Evolutionary conservation across 2,888 invertebrate genomes (phyloP).

Genomic region (Lymantria monacha): DNA sequence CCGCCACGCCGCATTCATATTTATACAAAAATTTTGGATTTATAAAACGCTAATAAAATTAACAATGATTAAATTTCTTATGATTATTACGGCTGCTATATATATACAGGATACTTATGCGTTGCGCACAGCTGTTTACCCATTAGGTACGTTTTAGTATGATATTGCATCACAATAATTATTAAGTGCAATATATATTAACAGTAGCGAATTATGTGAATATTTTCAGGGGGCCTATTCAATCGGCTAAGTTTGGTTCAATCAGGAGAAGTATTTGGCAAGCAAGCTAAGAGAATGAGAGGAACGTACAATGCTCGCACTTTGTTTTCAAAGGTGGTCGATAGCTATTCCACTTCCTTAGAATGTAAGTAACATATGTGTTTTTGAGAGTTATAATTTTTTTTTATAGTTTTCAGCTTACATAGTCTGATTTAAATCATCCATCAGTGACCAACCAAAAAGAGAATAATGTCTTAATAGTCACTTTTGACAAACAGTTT

Average conservation of each 20-base stretch:
- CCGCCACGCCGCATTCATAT: slow-evolving; percentile 53
- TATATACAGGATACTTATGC: slow-evolving; percentile 24
- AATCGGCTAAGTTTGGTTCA: slow-evolving; percentile 46
- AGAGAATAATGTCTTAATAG: no score
- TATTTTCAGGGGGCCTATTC: slow-evolving; percentile 76
- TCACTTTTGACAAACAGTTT: no score
- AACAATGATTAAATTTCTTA: slow-evolving; percentile 34
- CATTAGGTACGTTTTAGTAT: slow-evolving; percentile 52
- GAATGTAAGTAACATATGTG: slow-evolving; percentile 50
- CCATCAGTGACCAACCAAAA: no score
- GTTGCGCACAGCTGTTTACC: slow-evolving; percentile 44
- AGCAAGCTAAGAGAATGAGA: slow-evolving; percentile 45
- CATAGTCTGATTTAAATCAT: no score
- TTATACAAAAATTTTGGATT: slow-evolving; percentile 36
- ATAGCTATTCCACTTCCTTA: slow-evolving; percentile 65
- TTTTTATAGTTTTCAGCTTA: no score
- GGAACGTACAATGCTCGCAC: slow-evolving; percentile 51
- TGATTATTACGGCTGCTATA: slow-evolving; percentile 27
- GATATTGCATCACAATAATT: neutral
- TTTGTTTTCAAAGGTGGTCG: slow-evolving; percentile 49
- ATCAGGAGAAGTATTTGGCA: slow-evolving; percentile 52
- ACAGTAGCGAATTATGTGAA: slow-evolving; percentile 19
- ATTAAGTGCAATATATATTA: slow-evolving; percentile 3
- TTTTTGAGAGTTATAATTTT: no score
- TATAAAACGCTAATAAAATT: slow-evolving; percentile 33